Base-by-base conservation (phyloP, 2,113 vertebrate genomes). In the Fulmarus glacialis region DNA sequence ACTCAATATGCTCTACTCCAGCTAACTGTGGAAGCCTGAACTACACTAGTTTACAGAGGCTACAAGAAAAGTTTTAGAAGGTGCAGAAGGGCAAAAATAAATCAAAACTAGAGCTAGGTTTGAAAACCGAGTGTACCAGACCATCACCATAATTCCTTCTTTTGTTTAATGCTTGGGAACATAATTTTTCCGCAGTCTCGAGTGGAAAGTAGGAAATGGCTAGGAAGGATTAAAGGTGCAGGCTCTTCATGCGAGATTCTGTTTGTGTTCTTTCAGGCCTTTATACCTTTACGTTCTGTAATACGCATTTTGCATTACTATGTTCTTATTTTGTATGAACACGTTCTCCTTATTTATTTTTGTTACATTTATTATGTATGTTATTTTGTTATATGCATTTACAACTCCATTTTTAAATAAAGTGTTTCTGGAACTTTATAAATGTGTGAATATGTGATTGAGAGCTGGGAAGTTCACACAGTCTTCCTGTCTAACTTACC, bases 401-500 rank as follows among this genome's bases (percentile, higher is more conserved):
- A 98, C 98, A 98, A 98, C 97, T 99, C 98, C 99, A 99, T 98
- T 99, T 98, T 99, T 99, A 99, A 99, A 99, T 99, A 99, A 99
- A 99, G 98, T 98, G 98, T 98, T 98, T 98, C 98, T 98, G 98
- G 98, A 98, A 98, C 98, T 98, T 98, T 98, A 98, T 79, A 70
- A 72, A 59, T n/a, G 80, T 74, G 84, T 95, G 48, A 80, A 47
- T 97, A 71, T 43, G 52, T 97, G 77, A 91, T 88, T 91, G 71
- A 62, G 74, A 90, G 63, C 56, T 87, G 58, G 45, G 62, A 94
- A 48, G 53, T 82, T 91, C 78, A 71, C 45, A 19, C 29, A 27
- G 8, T 66, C 62, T 89, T 86, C 32, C 53, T 88, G 45, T 85
- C 38, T 52, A 47, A 38, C 38, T 53, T 9, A 1, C 23, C n/a